Percentiles rank a stretch among this genome's conserved stretches.
These are phyloP conservation scores for Archilochus colubris DNA, from an alignment of 2,113 vertebrate genomes.

Conservation along the genomic window DNA sequence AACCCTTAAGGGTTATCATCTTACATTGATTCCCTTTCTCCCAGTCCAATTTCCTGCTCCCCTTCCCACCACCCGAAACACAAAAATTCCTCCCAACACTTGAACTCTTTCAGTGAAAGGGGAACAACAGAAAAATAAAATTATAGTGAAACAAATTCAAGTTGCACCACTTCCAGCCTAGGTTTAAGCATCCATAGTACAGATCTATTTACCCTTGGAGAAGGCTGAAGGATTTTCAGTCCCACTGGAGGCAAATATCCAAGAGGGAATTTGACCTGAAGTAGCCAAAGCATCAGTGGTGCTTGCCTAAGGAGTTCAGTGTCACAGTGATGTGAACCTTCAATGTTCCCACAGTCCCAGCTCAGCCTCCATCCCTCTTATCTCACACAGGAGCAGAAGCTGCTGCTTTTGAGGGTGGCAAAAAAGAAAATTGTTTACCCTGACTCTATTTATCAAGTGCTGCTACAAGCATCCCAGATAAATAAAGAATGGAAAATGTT, in stretches of 20 bases:
- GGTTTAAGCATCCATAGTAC: neutral
- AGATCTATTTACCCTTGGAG: neutral
- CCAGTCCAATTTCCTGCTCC: neutral
- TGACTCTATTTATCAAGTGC: neutral
- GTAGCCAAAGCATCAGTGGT: neutral
- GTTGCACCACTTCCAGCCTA: neutral
- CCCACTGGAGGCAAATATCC: neutral
- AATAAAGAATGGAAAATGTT: neutral
- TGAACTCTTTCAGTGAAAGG: neutral
- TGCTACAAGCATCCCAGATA: neutral
- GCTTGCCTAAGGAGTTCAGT: neutral
- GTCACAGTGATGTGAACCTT: neutral
- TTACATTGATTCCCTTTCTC: neutral
- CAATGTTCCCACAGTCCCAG: fast-evolving
- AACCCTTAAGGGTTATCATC: neutral
- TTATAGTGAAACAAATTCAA: neutral
- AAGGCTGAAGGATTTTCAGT: neutral
- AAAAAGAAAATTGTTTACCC: neutral
- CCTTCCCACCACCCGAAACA: neutral
- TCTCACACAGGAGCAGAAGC: neutral
- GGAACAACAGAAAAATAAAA: neutral
- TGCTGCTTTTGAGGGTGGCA: neutral
- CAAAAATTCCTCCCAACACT: neutral
- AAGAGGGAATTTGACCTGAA: fast-evolving
- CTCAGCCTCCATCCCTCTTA: neutral